A percentile compares a stretch with the other conserved stretches of the same genome.
These are phyloP conservation scores for Brachyptera putata DNA, from an alignment of 2,888 invertebrate species.

Conservation along the genomic window DNA sequence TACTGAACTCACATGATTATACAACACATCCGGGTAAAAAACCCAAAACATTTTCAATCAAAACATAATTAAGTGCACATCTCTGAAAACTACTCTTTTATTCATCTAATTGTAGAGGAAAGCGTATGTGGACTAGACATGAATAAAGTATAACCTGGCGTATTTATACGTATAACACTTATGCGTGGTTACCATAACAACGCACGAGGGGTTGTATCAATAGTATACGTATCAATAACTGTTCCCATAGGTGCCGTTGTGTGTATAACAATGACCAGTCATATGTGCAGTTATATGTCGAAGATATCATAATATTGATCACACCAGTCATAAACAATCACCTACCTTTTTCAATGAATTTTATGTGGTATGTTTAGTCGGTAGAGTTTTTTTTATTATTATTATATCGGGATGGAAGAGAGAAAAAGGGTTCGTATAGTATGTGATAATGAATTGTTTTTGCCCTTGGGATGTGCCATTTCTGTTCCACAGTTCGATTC, in stretches of 20 bases:
- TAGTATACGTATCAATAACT: conserved; percentile 50
- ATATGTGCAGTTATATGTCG: conserved; percentile 23
- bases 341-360: conserved; percentile 26
- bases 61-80: too few species aligned
- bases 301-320: conserved; percentile 28
- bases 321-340: conserved; percentile 29
- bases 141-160: too few species aligned
- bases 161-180: too few species aligned
- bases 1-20: too few species aligned
- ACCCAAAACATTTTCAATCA: too few species aligned
- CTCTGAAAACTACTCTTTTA: too few species aligned
- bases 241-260: conserved; percentile 43
- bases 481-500: conserved; percentile 22
- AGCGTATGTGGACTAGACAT: too few species aligned
- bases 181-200: too few species aligned
- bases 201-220: conserved; percentile 37
- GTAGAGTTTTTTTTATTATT: conserved; percentile 22
- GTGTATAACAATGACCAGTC: conserved; percentile 27
- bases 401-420: conserved; percentile 13
- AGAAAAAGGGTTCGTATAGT: conserved; percentile 16
- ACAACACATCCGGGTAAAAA: too few species aligned
- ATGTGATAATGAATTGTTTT: conserved; percentile 22
- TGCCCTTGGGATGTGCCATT: conserved; percentile 21
- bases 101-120: too few species aligned
- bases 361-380: conserved; percentile 23